Base-by-base conservation (phyloP, 2,888 invertebrate species). In the Orgyia antiqua region DNA sequence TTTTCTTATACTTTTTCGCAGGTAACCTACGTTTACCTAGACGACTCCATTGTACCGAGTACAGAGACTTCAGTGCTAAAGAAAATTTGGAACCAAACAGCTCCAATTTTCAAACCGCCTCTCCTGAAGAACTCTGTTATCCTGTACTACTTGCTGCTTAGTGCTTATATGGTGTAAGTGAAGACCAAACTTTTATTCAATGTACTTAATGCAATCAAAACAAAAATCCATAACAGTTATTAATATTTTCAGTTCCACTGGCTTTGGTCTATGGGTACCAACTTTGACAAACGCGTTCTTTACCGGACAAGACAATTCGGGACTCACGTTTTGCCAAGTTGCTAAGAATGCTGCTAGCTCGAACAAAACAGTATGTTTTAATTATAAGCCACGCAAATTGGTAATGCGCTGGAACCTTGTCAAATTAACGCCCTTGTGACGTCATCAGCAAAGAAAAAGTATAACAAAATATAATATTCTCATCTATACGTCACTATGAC, bases 161-260 rank as follows among this genome's bases (percentile, higher is more conserved):
- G 75, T 25, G 72, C 79, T 34, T 82, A 69, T 38, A 78, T 82
- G 78, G 74, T 76, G 80, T 82, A 43, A 72, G 80, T 62, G 6
- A 15, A 15, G 4, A 15, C 6, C 15, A 15, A 4, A 15, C 6
- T 15, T 15, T 15, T 15, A 6, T 15, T 15, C n/a, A n/a, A 15
- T 15, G 15, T 15, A 15, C 15, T 15, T 4, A n/a, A n/a, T n/a
- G n/a, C n/a, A n/a, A n/a, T n/a, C n/a, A n/a, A n/a, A n/a, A n/a
- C n/a, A n/a, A n/a, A n/a, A n/a, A n/a, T n/a, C n/a, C n/a, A n/a
- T n/a, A n/a, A n/a, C n/a, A n/a, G n/a, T n/a, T n/a, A n/a, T 15
- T 15, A 15, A 15, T 15, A 12, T 21, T 40, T 47, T 3, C 44
- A 80, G 79, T 7, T 76, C 78, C 5, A 78, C 80, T 0, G 78